Evolutionary conservation across 2,797 vertebrate genomes (phyloP).

Genomic region (Podarcis siculus): DNA sequence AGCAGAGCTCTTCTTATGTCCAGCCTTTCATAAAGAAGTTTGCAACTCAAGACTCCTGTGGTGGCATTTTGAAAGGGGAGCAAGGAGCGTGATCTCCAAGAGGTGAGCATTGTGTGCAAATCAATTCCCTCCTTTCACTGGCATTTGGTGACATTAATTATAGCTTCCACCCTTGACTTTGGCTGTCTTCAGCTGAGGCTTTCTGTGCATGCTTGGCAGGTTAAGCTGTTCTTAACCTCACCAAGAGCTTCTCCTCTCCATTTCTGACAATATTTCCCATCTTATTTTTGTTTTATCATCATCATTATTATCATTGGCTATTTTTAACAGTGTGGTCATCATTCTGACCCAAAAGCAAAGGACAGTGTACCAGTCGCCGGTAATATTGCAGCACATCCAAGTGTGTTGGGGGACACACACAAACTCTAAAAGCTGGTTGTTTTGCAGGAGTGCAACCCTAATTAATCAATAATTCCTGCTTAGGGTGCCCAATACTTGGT

Average conservation of each 20-base stretch:
- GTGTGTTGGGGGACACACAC: background rate
- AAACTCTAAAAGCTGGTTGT: no score
- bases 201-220: no score
- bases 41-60: background rate
- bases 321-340: background rate
- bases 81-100: background rate
- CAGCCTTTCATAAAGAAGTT: background rate
- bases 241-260: background rate
- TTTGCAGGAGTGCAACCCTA: background rate
- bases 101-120: background rate
- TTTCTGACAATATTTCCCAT: background rate
- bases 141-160: conserved; percentile 9
- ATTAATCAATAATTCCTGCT: background rate
- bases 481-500: background rate
- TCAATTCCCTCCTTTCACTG: background rate
- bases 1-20: background rate
- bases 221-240: background rate
- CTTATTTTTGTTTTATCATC: background rate
- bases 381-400: no score
- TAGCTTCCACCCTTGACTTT: background rate
- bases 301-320: no score
- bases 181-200: background rate
- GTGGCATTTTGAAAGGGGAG: background rate
- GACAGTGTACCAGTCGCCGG: background rate
- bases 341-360: background rate